Evolutionary conservation across 2,113 vertebrate species (phyloP).

Genomic region (Jaculus jaculus): DNA sequence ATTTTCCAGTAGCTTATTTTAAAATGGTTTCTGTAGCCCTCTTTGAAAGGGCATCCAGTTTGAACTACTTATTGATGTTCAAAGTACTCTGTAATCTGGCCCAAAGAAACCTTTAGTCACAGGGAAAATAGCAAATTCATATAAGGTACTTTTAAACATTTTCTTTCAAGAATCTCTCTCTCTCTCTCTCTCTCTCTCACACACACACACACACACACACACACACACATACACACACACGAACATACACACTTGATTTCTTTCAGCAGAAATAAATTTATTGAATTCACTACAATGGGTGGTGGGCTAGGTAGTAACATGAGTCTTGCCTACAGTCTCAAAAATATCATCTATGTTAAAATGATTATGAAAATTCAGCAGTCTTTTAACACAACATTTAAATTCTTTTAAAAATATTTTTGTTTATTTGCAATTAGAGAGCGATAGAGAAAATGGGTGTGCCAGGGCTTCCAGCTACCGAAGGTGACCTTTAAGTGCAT

Average conservation of each 20-base stretch:
- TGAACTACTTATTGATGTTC: constrained; percentile 12
- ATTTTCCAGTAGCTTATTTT: background rate
- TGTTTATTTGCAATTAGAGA: background rate
- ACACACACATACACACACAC: no score
- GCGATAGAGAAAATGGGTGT: background rate
- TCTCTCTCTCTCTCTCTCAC: no score
- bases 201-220: no score
- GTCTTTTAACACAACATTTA: background rate
- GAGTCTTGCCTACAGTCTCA: background rate
- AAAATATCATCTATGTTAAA: background rate
- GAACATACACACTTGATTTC: no score
- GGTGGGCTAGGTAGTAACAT: background rate
- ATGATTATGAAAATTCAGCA: background rate
- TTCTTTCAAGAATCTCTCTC: background rate
- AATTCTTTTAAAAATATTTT: constrained; percentile 20
- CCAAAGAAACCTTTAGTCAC: background rate
- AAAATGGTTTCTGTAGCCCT: background rate
- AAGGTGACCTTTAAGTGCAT: no score
- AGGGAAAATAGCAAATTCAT: constrained; percentile 9
- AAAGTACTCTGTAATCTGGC: background rate
- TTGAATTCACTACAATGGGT: background rate
- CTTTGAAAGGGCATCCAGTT: background rate
- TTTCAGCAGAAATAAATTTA: background rate
- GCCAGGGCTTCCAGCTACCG: no score
- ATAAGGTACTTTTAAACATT: background rate